Percentiles rank a stretch among this genome's conserved stretches.
phyloP scores from a whole-genome alignment of 2,797 vertebrate genomes.

The Erethizon dorsatum region DNA sequence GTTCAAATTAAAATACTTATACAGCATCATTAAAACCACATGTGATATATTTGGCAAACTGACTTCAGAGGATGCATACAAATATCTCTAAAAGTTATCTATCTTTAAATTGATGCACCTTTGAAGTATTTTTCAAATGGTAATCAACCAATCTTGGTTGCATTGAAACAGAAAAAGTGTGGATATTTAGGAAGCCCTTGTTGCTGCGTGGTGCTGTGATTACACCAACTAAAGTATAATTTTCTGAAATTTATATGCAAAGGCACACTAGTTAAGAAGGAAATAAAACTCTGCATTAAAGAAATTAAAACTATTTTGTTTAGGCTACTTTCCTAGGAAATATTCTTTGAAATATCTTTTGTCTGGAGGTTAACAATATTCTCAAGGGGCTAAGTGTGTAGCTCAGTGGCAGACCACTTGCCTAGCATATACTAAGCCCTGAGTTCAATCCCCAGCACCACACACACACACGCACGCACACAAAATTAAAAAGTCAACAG shows the following conservation, averaged over 20 bases:
- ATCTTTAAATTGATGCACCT: constrained; percentile 61
- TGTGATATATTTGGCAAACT: constrained; percentile 3
- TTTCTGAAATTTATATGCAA: constrained; percentile 68
- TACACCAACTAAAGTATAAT: constrained; percentile 70
- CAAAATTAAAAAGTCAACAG: background rate
- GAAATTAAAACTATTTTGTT: constrained; percentile 72
- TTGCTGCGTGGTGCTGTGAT: constrained; percentile 46
- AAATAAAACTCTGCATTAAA: constrained; percentile 66
- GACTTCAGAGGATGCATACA: constrained; percentile 10
- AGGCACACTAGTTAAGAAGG: constrained; percentile 64
- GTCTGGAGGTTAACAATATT: constrained; percentile 50
- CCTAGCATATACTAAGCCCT: background rate
- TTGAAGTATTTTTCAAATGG: constrained; percentile 67
- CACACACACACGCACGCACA: too few species aligned
- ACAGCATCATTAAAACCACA: constrained; percentile 26
- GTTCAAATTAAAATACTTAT: constrained; percentile 44
- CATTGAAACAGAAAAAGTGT: constrained; percentile 70
- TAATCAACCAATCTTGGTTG: constrained; percentile 67
- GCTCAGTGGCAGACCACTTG: background rate
- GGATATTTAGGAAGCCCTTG: constrained; percentile 66
- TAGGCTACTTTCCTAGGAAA: constrained; percentile 55
- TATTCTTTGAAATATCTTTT: constrained; percentile 55
- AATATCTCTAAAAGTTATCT: constrained; percentile 62
- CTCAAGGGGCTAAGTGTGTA: background rate
- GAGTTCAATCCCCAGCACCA: background rate